Base-by-base conservation (phyloP, 2,113 vertebrate species). In the Nematolebias whitei region DNA sequence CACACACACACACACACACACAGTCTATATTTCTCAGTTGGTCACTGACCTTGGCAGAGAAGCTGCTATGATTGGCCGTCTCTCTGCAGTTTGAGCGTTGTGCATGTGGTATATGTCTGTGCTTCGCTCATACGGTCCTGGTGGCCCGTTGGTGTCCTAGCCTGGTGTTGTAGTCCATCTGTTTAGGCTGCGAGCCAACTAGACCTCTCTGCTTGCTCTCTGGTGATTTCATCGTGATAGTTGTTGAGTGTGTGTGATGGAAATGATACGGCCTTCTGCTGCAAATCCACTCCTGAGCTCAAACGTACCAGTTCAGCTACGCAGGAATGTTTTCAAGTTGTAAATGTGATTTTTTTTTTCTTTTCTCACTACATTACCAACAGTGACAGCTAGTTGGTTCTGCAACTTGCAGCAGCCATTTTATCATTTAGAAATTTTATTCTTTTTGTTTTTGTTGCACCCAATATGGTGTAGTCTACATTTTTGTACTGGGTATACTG, bases 111-210 rank as follows among this genome's bases (percentile, higher is more conserved):
- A 12, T 40, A 44, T 67, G 63, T 56, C 63, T 73, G 77, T 68
- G 65, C 66, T 72, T 82, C 67, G 73, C 78, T 48, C 53, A 64
- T 48, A 23, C 29, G 13, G 59, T 63, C 70, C 79, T 78, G 68
- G 43, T 56, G 77, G 73, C 75, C 71, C 80, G 79, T 84, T 79
- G 69, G 72, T 74, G 83, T 71, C 77, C 73, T 63, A 54, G 78
- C 81, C 75, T 73, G 83, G 80, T 79, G 85, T 84, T 79, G 63
- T 50, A 52, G 73, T 85, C 86, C 88, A 86, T 90, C 86, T 87
- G 86, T 87, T 75, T 38, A 52, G 86, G 86, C 86, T 54, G 72
- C 26, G 14, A 44, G 78, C 88, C 88, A 88, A 85, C 40, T 65
- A 43, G 69, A 71, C 49, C 67, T 78, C 82, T 74, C 44, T 22